Conservation (phyloP, 2,888 invertebrate genomes). For the Pterostichus madidus region DNA sequence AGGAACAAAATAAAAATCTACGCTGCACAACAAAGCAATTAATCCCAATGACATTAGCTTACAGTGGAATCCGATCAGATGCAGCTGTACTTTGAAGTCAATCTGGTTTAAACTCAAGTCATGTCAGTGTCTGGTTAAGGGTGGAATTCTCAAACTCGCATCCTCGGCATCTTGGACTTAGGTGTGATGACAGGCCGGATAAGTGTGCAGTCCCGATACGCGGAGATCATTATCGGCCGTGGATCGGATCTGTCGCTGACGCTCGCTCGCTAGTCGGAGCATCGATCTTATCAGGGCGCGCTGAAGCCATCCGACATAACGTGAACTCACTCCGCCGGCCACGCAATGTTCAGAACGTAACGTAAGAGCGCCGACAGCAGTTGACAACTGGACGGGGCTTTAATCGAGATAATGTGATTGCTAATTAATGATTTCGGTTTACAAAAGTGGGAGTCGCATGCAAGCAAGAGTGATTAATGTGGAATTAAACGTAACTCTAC, state of each 20-base stretch:
- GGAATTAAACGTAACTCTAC: slow-evolving; percentile 24
- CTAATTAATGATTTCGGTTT: slow-evolving; percentile 60
- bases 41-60: no score
- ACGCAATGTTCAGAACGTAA: background rate
- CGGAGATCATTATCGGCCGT: slow-evolving; percentile 13
- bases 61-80: no score
- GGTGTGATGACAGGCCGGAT: slow-evolving; percentile 58
- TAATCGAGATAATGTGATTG: slow-evolving; percentile 64
- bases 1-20: no score
- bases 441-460: slow-evolving; percentile 23
- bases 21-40: no score
- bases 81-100: no score
- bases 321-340: background rate
- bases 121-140: no score
- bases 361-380: slow-evolving; percentile 38
- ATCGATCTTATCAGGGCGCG: slow-evolving; percentile 46
- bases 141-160: no score
- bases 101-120: no score
- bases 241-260: slow-evolving; percentile 55
- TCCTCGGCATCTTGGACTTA: background rate
- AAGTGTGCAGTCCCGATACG: slow-evolving; percentile 31
- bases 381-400: slow-evolving; percentile 45
- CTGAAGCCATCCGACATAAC: slow-evolving; percentile 10
- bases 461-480: slow-evolving; percentile 37
- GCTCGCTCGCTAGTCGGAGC: slow-evolving; percentile 16